Evolutionary conservation across 2,888 invertebrate genomes (phyloP).

Genomic region (Octodonta nipae): DNA sequence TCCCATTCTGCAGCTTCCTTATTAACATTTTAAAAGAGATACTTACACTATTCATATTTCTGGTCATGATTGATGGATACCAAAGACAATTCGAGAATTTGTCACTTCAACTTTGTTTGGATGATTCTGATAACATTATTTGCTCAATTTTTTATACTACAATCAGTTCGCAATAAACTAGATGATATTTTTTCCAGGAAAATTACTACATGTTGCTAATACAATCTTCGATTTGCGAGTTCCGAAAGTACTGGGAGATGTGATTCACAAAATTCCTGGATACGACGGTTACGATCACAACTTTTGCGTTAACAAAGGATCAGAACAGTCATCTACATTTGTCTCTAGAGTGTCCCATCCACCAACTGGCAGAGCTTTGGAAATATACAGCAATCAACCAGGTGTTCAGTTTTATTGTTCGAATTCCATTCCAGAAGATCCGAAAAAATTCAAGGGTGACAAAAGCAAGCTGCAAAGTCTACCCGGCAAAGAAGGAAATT

Average conservation of each 20-base stretch:
- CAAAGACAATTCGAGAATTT: too few relatives aligned
- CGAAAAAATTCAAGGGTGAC: slow-evolving; percentile 21
- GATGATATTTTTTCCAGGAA: slow-evolving; percentile 38
- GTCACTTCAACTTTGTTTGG: too few relatives aligned
- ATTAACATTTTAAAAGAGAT: too few relatives aligned
- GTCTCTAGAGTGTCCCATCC: slow-evolving; percentile 58
- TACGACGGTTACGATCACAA: slow-evolving; percentile 69
- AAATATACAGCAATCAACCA: slow-evolving; percentile 75
- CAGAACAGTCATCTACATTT: slow-evolving; percentile 42
- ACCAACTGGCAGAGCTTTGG: slow-evolving; percentile 47
- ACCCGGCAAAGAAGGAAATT: slow-evolving; percentile 22
- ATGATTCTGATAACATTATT: too few relatives aligned
- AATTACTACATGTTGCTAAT: slow-evolving; percentile 53
- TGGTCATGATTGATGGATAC: too few relatives aligned
- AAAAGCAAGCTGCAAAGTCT: slow-evolving; percentile 10
- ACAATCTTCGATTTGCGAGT: slow-evolving; percentile 62
- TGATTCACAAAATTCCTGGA: slow-evolving; percentile 51
- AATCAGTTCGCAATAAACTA: too few relatives aligned
- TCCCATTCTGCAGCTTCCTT: too few relatives aligned
- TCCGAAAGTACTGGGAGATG: slow-evolving; percentile 49
- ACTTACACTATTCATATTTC: too few relatives aligned
- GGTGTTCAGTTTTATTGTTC: slow-evolving; percentile 84
- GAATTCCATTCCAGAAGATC: slow-evolving; percentile 53
- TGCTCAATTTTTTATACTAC: too few relatives aligned
- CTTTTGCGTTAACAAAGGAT: slow-evolving; percentile 57